Conservation (phyloP, 2,113 vertebrate species). For the Coreoperca whiteheadi region DNA sequence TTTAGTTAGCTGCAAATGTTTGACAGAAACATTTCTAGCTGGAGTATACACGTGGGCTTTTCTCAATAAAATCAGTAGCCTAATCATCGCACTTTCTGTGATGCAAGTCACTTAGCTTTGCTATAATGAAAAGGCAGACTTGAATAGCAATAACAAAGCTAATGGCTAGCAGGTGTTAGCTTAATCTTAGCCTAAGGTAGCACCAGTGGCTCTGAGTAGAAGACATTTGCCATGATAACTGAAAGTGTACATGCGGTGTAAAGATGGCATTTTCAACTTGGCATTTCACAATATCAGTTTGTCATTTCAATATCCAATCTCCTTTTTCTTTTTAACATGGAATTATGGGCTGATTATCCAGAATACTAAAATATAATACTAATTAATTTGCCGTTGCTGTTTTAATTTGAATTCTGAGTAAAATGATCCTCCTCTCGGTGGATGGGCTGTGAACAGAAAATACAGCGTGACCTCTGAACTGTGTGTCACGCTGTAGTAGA, state of each 20-base stretch:
- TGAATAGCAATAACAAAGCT: neutral
- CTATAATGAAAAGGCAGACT: neutral
- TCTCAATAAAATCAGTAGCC: no score
- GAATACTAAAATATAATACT: neutral
- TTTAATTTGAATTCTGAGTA: neutral
- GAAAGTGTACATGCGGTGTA: no score
- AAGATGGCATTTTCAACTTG: no score
- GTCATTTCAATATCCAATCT: neutral
- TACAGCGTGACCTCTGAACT: neutral
- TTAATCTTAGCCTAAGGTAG: neutral
- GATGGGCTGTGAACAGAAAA: neutral
- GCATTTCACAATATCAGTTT: neutral
- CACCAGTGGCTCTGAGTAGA: no score
- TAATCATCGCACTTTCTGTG: neutral
- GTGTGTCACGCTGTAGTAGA: slow-evolving; percentile 1
- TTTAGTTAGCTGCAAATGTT: neutral
- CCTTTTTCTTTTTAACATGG: neutral
- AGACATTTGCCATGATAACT: no score
- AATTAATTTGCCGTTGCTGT: neutral
- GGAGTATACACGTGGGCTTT: neutral
- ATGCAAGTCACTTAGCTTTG: neutral
- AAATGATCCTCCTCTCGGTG: neutral
- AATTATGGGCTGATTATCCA: neutral
- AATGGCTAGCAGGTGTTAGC: neutral
- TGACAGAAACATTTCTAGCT: neutral